A percentile compares a stretch with the other conserved stretches of the same genome.
Conservation (phyloP, 2,797 vertebrate species). For the Gastrophryne carolinensis region DNA sequence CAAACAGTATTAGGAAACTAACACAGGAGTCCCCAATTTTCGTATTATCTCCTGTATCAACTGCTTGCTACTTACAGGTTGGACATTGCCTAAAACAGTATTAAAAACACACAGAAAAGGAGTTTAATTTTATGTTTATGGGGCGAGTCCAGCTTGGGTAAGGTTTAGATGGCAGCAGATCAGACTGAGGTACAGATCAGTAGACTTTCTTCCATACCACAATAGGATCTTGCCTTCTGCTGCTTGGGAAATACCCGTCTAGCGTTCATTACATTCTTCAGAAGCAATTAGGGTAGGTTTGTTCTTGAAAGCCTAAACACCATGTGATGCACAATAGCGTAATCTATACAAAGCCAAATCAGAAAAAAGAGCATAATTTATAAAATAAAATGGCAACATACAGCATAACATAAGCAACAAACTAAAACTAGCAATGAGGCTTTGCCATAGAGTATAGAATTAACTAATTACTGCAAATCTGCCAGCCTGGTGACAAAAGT, state of each 20-base stretch:
- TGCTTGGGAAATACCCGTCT: not conserved
- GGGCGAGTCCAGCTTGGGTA: too few relatives aligned
- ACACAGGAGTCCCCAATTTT: too few relatives aligned
- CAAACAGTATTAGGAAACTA: too few relatives aligned
- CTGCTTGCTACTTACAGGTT: too few relatives aligned
- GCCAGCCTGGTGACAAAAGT: conserved; percentile 1
- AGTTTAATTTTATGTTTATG: too few relatives aligned
- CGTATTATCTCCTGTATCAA: too few relatives aligned
- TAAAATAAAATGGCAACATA: conserved; percentile 15
- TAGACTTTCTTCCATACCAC: too few relatives aligned
- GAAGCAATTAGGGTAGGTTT: not conserved
- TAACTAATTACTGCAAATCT: conserved; percentile 10
- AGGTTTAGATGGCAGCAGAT: too few relatives aligned
- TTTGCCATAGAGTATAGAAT: conserved; percentile 7
- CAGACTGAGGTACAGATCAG: too few relatives aligned
- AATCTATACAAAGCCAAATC: conserved; percentile 42
- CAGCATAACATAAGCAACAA: conserved; percentile 43
- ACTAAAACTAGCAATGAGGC: conserved; percentile 49
- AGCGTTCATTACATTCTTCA: conserved; percentile 28
- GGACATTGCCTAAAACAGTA: too few relatives aligned
- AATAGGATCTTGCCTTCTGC: too few relatives aligned
- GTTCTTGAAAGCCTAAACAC: conserved; percentile 36
- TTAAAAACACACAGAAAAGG: too few relatives aligned
- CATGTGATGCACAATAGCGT: conserved; percentile 46
- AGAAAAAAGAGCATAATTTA: conserved; percentile 35